phyloP scores from a whole-genome alignment of 2,888 invertebrate species.

The Drosophila hamatofila region DNA sequence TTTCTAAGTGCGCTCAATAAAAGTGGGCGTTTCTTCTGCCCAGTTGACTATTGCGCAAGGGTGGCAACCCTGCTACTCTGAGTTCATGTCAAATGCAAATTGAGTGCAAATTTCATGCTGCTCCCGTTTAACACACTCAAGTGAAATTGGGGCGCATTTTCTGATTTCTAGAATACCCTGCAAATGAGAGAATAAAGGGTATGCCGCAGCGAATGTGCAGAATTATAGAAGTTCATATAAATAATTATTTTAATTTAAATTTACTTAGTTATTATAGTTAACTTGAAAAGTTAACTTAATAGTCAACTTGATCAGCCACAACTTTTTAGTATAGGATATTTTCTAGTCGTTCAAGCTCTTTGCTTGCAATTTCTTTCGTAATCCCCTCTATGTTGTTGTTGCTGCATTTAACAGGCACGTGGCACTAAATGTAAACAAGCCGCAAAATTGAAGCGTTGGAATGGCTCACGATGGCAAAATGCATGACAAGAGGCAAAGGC shows the following conservation, averaged over 20 bases:
- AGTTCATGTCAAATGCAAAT: constrained; percentile 38
- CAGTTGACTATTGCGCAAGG: neutral
- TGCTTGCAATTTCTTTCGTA: neutral
- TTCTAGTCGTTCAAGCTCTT: neutral
- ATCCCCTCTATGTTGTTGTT: constrained; percentile 45
- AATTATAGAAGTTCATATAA: neutral
- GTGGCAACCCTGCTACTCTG: constrained; percentile 44
- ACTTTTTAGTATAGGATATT: constrained; percentile 21
- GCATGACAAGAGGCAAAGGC: neutral
- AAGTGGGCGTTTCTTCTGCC: constrained; percentile 7
- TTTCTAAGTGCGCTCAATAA: neutral
- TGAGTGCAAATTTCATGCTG: constrained; percentile 49
- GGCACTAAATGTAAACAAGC: constrained; percentile 71
- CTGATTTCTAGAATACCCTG: constrained; percentile 34
- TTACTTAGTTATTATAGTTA: no score
- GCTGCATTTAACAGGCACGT: constrained; percentile 67
- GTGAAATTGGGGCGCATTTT: constrained; percentile 28
- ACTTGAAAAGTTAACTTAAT: no score
- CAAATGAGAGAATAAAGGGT: neutral
- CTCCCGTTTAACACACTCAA: constrained; percentile 40
- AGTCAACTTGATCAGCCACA: no score
- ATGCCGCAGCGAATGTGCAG: neutral
- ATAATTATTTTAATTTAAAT: neutral
- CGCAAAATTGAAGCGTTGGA: constrained; percentile 50
- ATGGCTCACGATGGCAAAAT: constrained; percentile 20